These are phyloP conservation scores for Puma concolor DNA, from an alignment of 2,113 vertebrate species.

Conservation along the genomic window DNA sequence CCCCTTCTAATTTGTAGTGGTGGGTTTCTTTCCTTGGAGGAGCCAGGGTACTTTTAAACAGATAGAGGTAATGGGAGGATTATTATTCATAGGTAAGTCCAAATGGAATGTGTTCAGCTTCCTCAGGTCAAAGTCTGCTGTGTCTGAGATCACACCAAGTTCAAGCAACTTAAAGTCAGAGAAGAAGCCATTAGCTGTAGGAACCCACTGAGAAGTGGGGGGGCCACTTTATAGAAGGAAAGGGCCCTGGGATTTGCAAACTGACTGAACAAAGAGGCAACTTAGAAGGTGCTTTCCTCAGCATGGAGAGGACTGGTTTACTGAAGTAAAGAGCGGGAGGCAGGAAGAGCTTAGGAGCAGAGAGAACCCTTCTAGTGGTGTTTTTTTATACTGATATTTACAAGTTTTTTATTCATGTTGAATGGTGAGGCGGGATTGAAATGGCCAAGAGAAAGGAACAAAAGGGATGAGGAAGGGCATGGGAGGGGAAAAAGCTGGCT, in stretches of 20 bases:
- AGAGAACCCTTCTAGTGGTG: not conserved
- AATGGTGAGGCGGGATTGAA: not conserved
- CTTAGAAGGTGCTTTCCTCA: not conserved
- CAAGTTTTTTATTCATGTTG: not conserved
- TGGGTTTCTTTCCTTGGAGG: conserved; percentile 65
- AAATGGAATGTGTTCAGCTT: not conserved
- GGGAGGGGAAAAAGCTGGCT: not conserved
- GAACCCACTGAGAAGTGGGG: not conserved
- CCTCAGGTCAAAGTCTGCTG: not conserved
- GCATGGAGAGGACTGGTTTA: not conserved
- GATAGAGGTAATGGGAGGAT: conserved; percentile 33
- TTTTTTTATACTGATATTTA: not conserved
- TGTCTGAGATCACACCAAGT: not conserved
- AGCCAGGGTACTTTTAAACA: conserved; percentile 57
- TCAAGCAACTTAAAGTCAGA: not conserved
- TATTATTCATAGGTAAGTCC: conserved; percentile 42
- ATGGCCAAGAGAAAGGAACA: not conserved
- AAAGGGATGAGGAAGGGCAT: not conserved
- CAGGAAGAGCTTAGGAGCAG: not conserved
- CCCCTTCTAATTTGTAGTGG: conserved; percentile 62
- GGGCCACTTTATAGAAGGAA: not conserved
- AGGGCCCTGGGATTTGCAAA: not conserved
- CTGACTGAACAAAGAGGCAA: not conserved
- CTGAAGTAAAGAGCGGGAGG: not conserved
- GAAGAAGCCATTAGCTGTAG: not conserved